Base-by-base conservation (phyloP, 2,113 vertebrate genomes). In the Caranx melampygus region DNA sequence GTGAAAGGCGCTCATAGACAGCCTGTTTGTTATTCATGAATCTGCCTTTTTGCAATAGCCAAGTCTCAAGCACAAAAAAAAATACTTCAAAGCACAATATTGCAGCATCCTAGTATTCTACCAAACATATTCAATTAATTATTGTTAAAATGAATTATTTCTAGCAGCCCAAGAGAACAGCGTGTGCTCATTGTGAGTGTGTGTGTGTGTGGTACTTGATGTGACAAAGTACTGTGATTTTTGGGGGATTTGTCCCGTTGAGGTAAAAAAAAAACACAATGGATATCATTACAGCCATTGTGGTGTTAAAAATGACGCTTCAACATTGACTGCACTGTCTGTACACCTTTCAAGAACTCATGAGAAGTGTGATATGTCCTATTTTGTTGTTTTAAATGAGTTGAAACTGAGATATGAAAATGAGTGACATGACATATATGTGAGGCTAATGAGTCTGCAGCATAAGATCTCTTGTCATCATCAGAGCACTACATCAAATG, bases 341-440 rank as follows among this genome's bases (percentile, higher is more conserved):
- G 54, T 55, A 69, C 59, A 74, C 64, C 61, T 79, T 40, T 47
- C 55, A 20, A 72, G 31, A 79, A 75, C 72, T 55, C 65, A 72
- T 26, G 11, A 55, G 26, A 26, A 21, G 12, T 13, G n/a, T 35
- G 37, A 34, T 34, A 26, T 44, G 51, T n/a, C 1, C 6, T 10
- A 7, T n/a, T 78, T 35, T 42, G 20, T 40, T 57, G 14, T 60
- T 76, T 57, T 10, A 51, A 33, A 67, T 21, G 12, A 14, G 5
- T 73, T 18, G 1, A 10, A 40, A 3, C 4, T 57, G 21, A 47
- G 16, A 40, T 31, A 40, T 37, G 35, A 69, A 60, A 51, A 3
- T 14, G 18, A 72, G 51, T 37, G 13, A 51, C 33, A 34, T 44
- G 33, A 26, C 44, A 35, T 9, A 51, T 34, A 44, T 52, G 47